Percentiles rank a stretch among this genome's conserved stretches.
Evolutionary conservation across 53 echinoderm and acorn worm species (phyloP).

Genomic region (Patiria pectinifera): DNA sequence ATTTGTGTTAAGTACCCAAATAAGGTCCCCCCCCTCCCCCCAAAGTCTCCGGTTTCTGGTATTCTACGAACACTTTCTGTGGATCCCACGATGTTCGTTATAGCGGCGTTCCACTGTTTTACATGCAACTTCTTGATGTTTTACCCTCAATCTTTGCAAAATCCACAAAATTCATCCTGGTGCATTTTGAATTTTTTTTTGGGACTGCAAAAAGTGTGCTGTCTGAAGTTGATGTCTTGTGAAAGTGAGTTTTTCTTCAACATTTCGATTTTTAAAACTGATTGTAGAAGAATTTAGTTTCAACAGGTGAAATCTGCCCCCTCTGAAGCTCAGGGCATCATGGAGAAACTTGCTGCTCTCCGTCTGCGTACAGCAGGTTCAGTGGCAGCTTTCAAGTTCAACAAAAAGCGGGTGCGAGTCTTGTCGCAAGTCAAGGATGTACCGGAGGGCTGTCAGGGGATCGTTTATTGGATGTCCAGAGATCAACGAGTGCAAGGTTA

Average conservation of each 20-base stretch:
- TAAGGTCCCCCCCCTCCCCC: not conserved
- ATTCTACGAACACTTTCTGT: too few relatives aligned
- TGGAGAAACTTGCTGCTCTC: conserved; percentile 35
- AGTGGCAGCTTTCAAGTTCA: conserved; percentile 80
- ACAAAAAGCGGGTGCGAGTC: conserved; percentile 83
- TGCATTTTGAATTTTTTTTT: too few relatives aligned
- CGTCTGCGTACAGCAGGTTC: conserved; percentile 58
- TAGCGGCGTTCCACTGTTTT: too few relatives aligned
- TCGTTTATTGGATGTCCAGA: conserved; percentile 90
- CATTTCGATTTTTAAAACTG: not conserved
- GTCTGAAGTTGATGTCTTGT: too few relatives aligned
- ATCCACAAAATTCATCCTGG: too few relatives aligned
- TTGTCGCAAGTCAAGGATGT: conserved; percentile 69
- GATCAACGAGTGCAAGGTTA: conserved; percentile 91
- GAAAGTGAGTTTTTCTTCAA: too few relatives aligned
- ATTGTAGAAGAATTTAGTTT: not conserved
- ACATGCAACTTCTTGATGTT: too few relatives aligned
- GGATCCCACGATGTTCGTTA: too few relatives aligned
- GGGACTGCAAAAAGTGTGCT: too few relatives aligned
- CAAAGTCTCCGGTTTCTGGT: too few relatives aligned
- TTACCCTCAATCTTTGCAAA: too few relatives aligned
- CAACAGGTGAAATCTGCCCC: not conserved
- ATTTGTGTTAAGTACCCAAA: too few relatives aligned
- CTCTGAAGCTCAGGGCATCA: conserved; percentile 50
- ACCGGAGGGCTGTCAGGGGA: conserved; percentile 68